Percentiles rank a stretch among this genome's conserved stretches.
Evolutionary conservation across 2,797 vertebrate genomes (phyloP).

Genomic region (Microctenopoma lineatum): DNA sequence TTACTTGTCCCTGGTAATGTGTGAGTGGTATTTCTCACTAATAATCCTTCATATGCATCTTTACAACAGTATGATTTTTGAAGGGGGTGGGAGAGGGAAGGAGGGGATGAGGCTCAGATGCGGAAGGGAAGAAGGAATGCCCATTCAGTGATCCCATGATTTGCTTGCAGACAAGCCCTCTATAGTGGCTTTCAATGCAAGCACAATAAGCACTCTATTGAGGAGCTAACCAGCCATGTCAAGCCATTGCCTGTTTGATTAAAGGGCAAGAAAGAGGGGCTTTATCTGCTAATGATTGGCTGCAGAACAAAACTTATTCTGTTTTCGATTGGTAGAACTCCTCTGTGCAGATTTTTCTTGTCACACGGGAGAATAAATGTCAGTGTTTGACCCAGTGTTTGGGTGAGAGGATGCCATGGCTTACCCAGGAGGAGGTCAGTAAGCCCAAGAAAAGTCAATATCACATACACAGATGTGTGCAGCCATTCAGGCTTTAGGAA

Average conservation of each 20-base stretch:
- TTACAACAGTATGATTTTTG: conserved; percentile 33
- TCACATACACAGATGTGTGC: conserved; percentile 53
- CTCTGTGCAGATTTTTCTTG: conserved; percentile 43
- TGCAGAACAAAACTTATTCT: conserved; percentile 71
- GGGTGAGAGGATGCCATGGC: conserved; percentile 49
- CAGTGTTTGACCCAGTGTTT: conserved; percentile 67
- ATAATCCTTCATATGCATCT: conserved; percentile 25
- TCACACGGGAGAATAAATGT: conserved; percentile 58
- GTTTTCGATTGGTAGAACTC: conserved; percentile 58
- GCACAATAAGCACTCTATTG: conserved; percentile 84
- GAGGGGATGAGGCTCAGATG: conserved; percentile 23
- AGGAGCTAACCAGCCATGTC: conserved; percentile 79
- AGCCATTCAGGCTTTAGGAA: conserved; percentile 59
- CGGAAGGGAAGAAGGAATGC: conserved; percentile 73
- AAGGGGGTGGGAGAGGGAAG: conserved; percentile 34
- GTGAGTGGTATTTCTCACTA: conserved; percentile 16
- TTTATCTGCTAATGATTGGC: conserved; percentile 76
- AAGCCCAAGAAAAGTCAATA: conserved; percentile 67
- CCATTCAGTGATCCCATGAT: conserved; percentile 78
- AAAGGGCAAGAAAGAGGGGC: conserved; percentile 76
- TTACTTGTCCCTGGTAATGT: background rate
- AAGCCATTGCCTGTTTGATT: conserved; percentile 80
- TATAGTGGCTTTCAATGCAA: conserved; percentile 69
- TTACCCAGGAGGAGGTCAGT: conserved; percentile 67
- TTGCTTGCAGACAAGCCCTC: conserved; percentile 70